Conservation (phyloP, 1,140 invertebrate species). For the Lepidurus couesii region DNA sequence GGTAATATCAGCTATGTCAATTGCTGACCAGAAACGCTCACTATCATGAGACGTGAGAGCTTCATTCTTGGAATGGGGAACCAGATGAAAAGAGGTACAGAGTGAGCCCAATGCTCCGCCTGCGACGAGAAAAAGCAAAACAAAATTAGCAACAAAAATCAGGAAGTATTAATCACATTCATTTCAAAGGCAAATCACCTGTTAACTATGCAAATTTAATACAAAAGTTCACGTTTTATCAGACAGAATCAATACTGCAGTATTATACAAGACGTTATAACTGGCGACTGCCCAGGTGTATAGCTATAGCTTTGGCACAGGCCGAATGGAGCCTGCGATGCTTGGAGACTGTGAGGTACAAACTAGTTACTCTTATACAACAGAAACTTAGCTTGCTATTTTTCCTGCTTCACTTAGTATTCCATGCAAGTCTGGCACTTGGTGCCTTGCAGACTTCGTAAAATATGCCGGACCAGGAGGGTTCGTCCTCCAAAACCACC, state of each 20-base stretch:
- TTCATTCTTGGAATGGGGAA: neutral
- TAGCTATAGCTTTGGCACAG: too few species aligned
- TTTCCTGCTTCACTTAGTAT: neutral
- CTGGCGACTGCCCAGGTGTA: too few species aligned
- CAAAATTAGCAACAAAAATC: neutral
- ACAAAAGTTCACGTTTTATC: too few species aligned
- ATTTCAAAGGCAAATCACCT: neutral
- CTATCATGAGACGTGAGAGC: neutral
- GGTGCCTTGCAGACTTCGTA: neutral
- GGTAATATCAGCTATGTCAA: conserved; percentile 19
- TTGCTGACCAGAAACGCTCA: conserved; percentile 8
- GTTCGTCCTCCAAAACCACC: neutral
- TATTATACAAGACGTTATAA: too few species aligned
- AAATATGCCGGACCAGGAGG: neutral
- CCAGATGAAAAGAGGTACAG: neutral
- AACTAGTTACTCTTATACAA: too few species aligned
- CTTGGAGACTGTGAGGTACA: too few species aligned
- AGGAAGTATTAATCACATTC: too few species aligned
- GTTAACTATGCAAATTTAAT: neutral
- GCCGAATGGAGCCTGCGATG: too few species aligned
- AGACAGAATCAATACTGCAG: too few species aligned
- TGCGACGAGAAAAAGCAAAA: neutral
- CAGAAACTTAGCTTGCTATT: too few species aligned
- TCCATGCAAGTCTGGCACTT: neutral
- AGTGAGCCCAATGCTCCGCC: neutral